Evolutionary conservation across 2,797 vertebrate species (phyloP).

Genomic region (Sylvilagus floridanus): DNA sequence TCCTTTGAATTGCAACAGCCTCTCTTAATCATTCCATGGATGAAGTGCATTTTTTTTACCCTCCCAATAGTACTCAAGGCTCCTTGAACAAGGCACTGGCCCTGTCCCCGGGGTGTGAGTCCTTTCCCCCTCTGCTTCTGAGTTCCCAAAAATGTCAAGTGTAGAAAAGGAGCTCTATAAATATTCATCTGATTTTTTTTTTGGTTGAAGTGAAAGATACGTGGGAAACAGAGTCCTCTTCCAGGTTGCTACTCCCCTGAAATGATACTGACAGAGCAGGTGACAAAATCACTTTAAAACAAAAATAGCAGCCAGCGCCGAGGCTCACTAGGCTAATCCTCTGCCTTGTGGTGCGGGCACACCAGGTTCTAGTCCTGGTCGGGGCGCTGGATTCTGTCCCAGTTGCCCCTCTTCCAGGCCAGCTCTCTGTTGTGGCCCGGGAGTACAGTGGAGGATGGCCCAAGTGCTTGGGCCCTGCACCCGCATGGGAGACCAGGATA

Average conservation of each 20-base stretch:
- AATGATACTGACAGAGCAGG: not conserved
- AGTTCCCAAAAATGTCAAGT: not conserved
- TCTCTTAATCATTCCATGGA: not conserved
- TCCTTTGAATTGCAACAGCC: not conserved
- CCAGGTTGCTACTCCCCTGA: not conserved
- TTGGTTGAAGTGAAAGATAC: not conserved
- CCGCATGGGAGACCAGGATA: too few species aligned
- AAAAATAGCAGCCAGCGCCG: not conserved
- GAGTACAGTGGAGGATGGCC: too few species aligned
- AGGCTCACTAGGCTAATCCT: too few species aligned
- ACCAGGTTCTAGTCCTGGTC: too few species aligned
- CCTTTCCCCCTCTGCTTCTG: not conserved
- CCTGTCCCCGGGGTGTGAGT: not conserved
- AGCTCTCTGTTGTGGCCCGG: too few species aligned
- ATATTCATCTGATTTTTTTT: constrained; percentile 38
- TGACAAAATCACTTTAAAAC: constrained; percentile 31
- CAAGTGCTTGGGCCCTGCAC: too few species aligned
- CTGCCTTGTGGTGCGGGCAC: too few species aligned
- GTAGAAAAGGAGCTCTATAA: not conserved
- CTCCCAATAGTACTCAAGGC: not conserved
- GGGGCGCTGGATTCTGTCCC: too few species aligned
- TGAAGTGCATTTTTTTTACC: not conserved
- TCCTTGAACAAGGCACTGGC: not conserved
- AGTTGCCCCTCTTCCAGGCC: too few species aligned
- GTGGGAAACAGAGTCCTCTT: not conserved